These are phyloP conservation scores for Octonoba sinensis DNA, from an alignment of 2,888 invertebrate species.

Conservation along the genomic window DNA sequence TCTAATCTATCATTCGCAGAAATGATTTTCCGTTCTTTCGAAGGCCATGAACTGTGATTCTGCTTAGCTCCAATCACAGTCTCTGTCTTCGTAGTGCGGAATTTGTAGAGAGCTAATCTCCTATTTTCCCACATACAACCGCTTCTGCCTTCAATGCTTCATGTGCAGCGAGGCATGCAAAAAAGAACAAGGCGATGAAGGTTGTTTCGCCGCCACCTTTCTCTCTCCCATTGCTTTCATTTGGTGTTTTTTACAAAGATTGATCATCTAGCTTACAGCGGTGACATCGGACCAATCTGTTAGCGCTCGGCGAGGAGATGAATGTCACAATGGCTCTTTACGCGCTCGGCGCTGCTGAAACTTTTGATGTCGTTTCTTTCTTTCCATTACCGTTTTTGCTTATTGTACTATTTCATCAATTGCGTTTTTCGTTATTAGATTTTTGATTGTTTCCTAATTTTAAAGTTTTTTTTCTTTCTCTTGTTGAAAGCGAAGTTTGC, in stretches of 20 bases:
- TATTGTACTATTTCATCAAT: too few species aligned
- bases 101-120: too few species aligned
- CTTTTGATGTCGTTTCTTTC: background rate
- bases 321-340: slow-evolving; percentile 16
- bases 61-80: too few species aligned
- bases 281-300: slow-evolving; percentile 55
- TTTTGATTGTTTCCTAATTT: too few species aligned
- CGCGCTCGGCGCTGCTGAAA: background rate
- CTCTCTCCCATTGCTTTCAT: slow-evolving; percentile 34
- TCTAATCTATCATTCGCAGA: too few species aligned
- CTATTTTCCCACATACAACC: too few species aligned
- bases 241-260: slow-evolving; percentile 44
- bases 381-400: background rate
- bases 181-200: slow-evolving; percentile 37
- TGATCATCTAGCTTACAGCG: slow-evolving; percentile 37
- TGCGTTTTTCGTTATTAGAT: too few species aligned
- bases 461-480: too few species aligned
- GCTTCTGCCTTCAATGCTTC: background rate
- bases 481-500: too few species aligned
- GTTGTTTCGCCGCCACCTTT: slow-evolving; percentile 26
- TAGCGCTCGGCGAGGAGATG: slow-evolving; percentile 36
- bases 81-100: too few species aligned
- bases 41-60: too few species aligned
- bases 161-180: slow-evolving; percentile 21
- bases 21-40: too few species aligned